Base-by-base conservation (phyloP, 2,113 vertebrate genomes). In the Jacana jacana region DNA sequence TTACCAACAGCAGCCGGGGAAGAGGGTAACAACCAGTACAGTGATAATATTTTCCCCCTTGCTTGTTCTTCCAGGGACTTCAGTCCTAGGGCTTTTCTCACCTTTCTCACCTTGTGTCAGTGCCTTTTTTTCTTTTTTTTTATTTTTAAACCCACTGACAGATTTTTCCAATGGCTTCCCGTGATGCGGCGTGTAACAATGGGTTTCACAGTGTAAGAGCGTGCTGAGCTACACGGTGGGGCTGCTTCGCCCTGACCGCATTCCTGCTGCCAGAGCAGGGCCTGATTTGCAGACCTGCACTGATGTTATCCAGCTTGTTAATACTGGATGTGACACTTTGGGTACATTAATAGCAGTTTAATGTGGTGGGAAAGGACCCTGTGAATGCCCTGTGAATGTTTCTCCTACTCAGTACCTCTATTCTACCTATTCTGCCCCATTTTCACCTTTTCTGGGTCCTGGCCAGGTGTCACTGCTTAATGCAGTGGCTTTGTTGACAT, bases 391-490 rank as follows among this genome's bases (percentile, higher is more conserved):
- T n/a, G n/a, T n/a, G n/a, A 46, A 52, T 3, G 4, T 44, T 94
- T 68, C 65, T 93, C 84, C 94, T 48, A 37, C 7, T 0, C 52
- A 33, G 51, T 60, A 22, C 83, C 40, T 89, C 83, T 81, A 7
- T 90, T 91, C 85, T 88, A 48, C 76, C 27, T 86, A 0, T 83
- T 86, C 72, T 94, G 68, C 48, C 51, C n/a, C 9, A 3, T 86
- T 86, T 92, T 61, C 80, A 57, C 92, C 86, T 88, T 27, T 76
- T 35, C 65, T 96, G 93, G 92, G 61, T 40, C 33, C 49, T 68
- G 71, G 88, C 83, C 95, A 96, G 86, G 69, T 83, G 76, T 91
- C 76, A 60, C 40, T 57, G 69, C 83, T 95, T 54, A 88, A 93
- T 69, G 83, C 86, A 89, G 57, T 27, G 69, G 64, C 60, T 94